Evolutionary conservation across 2,797 vertebrate genomes (phyloP).

Genomic region (Emydoidea blandingii): DNA sequence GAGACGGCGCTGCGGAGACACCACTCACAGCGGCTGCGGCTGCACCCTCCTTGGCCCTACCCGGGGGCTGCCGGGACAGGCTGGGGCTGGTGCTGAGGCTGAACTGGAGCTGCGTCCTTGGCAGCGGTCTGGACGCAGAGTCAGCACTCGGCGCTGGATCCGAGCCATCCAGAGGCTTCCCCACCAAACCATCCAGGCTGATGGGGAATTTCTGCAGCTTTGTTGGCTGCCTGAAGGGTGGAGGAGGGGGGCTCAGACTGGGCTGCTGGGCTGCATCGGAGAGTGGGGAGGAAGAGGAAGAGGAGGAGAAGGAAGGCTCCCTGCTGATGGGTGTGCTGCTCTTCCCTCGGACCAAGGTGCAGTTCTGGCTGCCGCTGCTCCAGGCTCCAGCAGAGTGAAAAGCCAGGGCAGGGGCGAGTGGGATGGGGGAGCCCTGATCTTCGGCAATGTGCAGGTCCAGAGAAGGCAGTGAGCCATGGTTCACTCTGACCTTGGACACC

Average conservation of each 20-base stretch:
- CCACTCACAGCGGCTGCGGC: not conserved
- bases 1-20: not conserved
- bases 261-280: not conserved
- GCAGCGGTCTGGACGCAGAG: conserved; percentile 29
- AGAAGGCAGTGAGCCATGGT: conserved; percentile 82
- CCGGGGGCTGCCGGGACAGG: conserved; percentile 63
- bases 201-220: conserved; percentile 86
- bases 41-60: conserved; percentile 72
- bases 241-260: conserved; percentile 23
- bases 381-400: conserved; percentile 34
- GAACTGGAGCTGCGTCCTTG: conserved; percentile 67
- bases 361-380: conserved; percentile 58
- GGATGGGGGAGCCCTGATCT: conserved; percentile 66
- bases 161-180: conserved; percentile 27
- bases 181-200: conserved; percentile 80
- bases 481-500: conserved; percentile 66
- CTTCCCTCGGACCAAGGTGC: not conserved
- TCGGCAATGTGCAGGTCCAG: conserved; percentile 86
- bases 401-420: conserved; percentile 15
- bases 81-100: conserved; percentile 52
- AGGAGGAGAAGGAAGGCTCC: conserved; percentile 68
- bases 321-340: conserved; percentile 63
- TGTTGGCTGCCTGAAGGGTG: conserved; percentile 73
- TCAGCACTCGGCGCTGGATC: not conserved
- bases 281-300: not conserved